Evolutionary conservation across 1,140 invertebrate genomes (phyloP).

Genomic region (Papilio polytes): DNA sequence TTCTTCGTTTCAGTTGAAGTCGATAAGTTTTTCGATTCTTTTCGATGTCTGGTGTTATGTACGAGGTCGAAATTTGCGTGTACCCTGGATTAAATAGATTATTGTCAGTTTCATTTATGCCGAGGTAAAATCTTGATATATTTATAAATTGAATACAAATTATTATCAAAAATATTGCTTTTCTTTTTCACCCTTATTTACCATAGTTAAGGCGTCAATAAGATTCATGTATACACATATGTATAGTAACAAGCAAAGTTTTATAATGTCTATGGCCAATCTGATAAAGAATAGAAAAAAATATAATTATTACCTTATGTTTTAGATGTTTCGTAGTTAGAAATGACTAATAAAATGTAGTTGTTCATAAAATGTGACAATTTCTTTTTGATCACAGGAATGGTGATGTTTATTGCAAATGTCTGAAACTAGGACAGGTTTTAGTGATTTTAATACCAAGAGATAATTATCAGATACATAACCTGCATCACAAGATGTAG

Average conservation of each 20-base stretch:
- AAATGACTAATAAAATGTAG: neutral
- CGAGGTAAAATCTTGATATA: slow-evolving; percentile 1
- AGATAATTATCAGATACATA: neutral
- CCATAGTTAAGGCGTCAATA: slow-evolving; percentile 8
- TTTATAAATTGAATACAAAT: slow-evolving; percentile 19
- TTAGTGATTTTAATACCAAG: neutral
- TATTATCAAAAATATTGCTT: neutral
- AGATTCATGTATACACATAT: neutral
- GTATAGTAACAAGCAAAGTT: neutral
- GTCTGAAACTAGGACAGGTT: slow-evolving; percentile 18
- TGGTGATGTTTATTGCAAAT: slow-evolving; percentile 14
- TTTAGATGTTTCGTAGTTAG: neutral
- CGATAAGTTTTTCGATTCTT: slow-evolving; percentile 21
- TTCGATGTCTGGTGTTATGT: slow-evolving; percentile 18
- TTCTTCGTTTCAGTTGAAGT: slow-evolving; percentile 31
- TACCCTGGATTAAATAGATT: slow-evolving; percentile 5
- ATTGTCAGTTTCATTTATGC: neutral
- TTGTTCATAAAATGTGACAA: neutral
- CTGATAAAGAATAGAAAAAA: neutral
- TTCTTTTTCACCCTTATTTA: slow-evolving; percentile 16
- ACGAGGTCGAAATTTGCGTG: neutral
- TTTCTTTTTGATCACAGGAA: slow-evolving; percentile 16
- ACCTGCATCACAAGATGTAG: neutral
- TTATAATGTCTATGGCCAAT: neutral
- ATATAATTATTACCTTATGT: neutral